Conservation (phyloP, 1,140 invertebrate genomes). For the Drosophila erecta region DNA sequence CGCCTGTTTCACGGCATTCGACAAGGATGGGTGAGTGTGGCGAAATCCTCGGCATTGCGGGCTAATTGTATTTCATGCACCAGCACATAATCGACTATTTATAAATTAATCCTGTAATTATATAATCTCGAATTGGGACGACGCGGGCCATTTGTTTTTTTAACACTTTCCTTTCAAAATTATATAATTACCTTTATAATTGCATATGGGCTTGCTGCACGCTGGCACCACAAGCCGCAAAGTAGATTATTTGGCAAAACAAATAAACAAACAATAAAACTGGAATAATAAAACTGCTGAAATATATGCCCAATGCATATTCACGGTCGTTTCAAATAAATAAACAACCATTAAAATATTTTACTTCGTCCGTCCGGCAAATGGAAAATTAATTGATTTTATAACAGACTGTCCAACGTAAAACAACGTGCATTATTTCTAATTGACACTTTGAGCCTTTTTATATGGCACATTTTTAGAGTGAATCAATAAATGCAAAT, state of each 20-base stretch:
- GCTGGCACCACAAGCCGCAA: slow-evolving; percentile 30
- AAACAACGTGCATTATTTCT: slow-evolving; percentile 51
- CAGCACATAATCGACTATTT: slow-evolving; percentile 1
- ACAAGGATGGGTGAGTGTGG: slow-evolving; percentile 90
- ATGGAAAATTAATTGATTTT: slow-evolving; percentile 24
- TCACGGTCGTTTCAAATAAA: slow-evolving; percentile 6
- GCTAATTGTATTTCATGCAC: not conserved
- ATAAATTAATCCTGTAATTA: slow-evolving; percentile 24
- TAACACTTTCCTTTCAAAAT: slow-evolving; percentile 2
- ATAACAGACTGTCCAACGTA: slow-evolving; percentile 1
- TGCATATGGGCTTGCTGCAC: slow-evolving; percentile 2
- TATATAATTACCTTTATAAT: slow-evolving; percentile 36
- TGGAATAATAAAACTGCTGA: too few species aligned
- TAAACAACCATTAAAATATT: slow-evolving; percentile 30
- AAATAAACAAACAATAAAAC: slow-evolving; percentile 22
- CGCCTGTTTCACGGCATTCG: slow-evolving; percentile 93
- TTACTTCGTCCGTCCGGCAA: not conserved
- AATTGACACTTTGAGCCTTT: slow-evolving; percentile 66
- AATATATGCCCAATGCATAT: slow-evolving; percentile 6
- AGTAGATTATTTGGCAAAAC: slow-evolving; percentile 23
- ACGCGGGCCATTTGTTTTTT: not conserved
- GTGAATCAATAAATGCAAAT: slow-evolving; percentile 63
- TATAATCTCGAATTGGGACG: slow-evolving; percentile 9
- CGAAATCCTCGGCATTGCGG: not conserved
- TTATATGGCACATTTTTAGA: slow-evolving; percentile 28